These are phyloP conservation scores for Astreopora myriophthalma DNA, from an alignment of 64 coral and sea anemone species.

Conservation along the genomic window DNA sequence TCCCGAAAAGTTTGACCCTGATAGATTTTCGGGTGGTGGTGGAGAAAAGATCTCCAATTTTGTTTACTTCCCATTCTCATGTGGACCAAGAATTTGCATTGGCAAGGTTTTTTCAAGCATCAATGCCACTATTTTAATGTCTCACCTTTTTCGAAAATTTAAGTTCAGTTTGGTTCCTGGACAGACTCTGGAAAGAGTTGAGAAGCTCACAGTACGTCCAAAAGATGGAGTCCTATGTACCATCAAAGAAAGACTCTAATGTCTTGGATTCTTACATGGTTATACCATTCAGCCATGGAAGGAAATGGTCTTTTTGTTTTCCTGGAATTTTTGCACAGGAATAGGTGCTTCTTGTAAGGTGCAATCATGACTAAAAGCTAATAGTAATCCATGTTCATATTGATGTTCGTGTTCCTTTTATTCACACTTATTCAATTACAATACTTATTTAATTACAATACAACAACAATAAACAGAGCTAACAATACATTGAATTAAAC, in stretches of 20 bases:
- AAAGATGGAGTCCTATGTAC: slow-evolving; percentile 59
- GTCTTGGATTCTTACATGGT: too few species aligned
- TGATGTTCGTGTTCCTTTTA: too few species aligned
- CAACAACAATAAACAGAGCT: too few species aligned
- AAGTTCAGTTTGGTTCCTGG: slow-evolving; percentile 39
- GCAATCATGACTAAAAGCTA: too few species aligned
- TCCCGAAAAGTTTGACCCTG: slow-evolving; percentile 25
- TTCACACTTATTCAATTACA: too few species aligned
- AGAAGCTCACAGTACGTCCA: slow-evolving; percentile 38
- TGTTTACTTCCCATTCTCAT: slow-evolving; percentile 20
- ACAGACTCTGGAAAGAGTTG: background rate
- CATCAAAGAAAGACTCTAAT: slow-evolving; percentile 16
- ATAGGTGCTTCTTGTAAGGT: too few species aligned
- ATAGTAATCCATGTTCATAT: too few species aligned
- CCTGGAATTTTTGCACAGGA: too few species aligned
- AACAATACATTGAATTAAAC: too few species aligned
- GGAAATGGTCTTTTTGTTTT: too few species aligned
- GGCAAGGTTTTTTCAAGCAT: slow-evolving; percentile 59
- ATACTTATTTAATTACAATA: too few species aligned
- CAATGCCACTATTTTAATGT: slow-evolving; percentile 31
- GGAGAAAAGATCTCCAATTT: background rate
- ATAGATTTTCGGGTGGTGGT: background rate
- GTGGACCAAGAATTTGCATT: slow-evolving; percentile 62
- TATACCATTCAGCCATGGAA: too few species aligned
- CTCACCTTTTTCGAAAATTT: slow-evolving; percentile 47